These are phyloP conservation scores for Drosophila neotestacea DNA, from an alignment of 2,888 invertebrate species.

Conservation along the genomic window DNA sequence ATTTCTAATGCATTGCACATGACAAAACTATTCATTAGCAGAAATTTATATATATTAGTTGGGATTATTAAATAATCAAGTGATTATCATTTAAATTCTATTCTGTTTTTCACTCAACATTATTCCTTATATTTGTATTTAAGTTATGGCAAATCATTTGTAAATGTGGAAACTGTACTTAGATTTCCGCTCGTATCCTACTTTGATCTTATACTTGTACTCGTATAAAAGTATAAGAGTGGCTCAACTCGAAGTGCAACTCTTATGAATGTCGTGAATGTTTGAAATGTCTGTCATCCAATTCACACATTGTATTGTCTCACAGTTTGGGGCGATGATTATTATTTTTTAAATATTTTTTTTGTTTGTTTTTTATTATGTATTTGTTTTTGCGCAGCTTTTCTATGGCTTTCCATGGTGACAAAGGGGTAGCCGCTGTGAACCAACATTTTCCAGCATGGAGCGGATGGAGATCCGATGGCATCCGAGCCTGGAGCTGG, in stretches of 20 bases:
- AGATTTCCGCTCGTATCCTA: too few relatives aligned
- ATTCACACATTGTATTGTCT: constrained; percentile 14
- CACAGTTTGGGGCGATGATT: constrained; percentile 3
- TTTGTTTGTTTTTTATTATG: neutral
- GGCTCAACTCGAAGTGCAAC: neutral
- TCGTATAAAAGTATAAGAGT: constrained; percentile 5
- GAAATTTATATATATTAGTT: too few relatives aligned
- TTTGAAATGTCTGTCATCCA: neutral
- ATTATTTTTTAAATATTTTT: too few relatives aligned
- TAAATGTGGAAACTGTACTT: too few relatives aligned
- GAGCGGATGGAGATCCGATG: constrained; percentile 25
- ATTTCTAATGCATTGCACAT: too few relatives aligned
- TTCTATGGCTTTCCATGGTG: constrained; percentile 36
- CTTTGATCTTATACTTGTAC: neutral
- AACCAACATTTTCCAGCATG: constrained; percentile 55
- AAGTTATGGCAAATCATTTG: too few relatives aligned
- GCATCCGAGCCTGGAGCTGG: neutral
- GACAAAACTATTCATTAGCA: too few relatives aligned
- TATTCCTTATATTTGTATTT: too few relatives aligned
- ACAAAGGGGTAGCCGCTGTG: constrained; percentile 29
- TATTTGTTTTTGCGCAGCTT: constrained; percentile 35
- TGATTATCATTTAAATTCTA: too few relatives aligned
- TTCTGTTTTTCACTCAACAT: too few relatives aligned
- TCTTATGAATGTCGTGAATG: neutral
- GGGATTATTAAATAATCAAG: too few relatives aligned